Base-by-base conservation (phyloP, 2,113 vertebrate genomes). In the Seriola aureovittata region DNA sequence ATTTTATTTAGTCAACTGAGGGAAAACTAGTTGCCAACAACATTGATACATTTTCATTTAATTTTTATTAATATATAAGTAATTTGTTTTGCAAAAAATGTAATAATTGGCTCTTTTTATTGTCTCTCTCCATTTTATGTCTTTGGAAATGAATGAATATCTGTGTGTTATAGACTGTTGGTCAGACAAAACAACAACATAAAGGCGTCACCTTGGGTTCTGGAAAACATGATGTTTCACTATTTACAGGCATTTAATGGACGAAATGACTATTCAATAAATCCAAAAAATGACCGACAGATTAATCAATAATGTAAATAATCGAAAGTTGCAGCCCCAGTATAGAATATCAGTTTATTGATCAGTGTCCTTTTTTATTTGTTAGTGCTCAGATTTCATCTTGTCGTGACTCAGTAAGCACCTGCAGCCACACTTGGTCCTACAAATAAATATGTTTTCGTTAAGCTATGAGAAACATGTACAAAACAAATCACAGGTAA, bases 401-500 rank as follows among this genome's bases (percentile, higher is more conserved):
- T 60, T 48, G 32, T 34, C 36, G 13, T 67, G 44, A 55, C 73
- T 83, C 77, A 62, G 44, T 16, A 19, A 34, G 5, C 81, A 72
- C 71, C 73, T 71, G 67, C 40, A 50, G 64, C 29, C 17, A 9
- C 19, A 25, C 19, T 66, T 66, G 42, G 34, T 57, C 54, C 67
- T 5, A 54, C 54, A 40, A 29, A 67, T 68, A 14, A 60, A 9
- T 78, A 38, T 12, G 16, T 48, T 46, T 54, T 42, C 75, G 0
- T 78, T 62, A 75, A 69, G 50, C 55, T 42, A 13, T 23, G 70
- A 48, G 19, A 34, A 29, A 32, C 16, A 14, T 19, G 40, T 4
- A 38, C 14, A 44, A 66, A 77, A 71, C 36, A 76, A 80, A 69
- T 80, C 11, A 34, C 32, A 66, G 68, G 65, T 86, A 73, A 82